These are phyloP conservation scores for Drosophila setifemur DNA, from an alignment of 1,140 invertebrate species.

Conservation along the genomic window DNA sequence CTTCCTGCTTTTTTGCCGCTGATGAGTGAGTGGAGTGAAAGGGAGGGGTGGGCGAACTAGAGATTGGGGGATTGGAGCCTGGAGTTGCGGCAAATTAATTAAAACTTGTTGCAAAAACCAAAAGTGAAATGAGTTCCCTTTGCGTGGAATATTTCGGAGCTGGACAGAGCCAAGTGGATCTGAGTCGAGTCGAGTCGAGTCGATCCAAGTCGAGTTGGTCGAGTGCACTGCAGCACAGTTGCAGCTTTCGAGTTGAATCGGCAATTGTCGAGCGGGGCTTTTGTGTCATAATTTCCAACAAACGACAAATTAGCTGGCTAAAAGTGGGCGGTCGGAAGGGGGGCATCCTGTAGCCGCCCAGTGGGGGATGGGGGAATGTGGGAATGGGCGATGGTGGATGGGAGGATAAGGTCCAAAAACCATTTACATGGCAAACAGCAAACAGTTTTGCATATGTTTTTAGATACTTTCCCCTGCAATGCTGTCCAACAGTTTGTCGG, in stretches of 20 bases:
- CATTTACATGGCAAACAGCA: conserved; percentile 74
- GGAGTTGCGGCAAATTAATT: conserved; percentile 76
- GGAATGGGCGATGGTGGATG: too few species aligned
- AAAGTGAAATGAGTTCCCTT: conserved; percentile 49
- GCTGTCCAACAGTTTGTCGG: conserved; percentile 76
- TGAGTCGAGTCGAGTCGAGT: conserved; percentile 17
- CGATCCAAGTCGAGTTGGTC: neutral
- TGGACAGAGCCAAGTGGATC: conserved; percentile 29
- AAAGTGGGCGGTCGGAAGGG: neutral
- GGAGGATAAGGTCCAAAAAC: conserved; percentile 36
- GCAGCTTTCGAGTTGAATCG: conserved; percentile 9
- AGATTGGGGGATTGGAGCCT: conserved; percentile 23
- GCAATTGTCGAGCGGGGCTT: conserved; percentile 56
- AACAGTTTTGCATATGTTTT: conserved; percentile 78
- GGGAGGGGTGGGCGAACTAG: conserved; percentile 6
- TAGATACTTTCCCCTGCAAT: conserved; percentile 44
- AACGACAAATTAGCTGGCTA: conserved; percentile 74
- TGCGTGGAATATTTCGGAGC: conserved; percentile 37
- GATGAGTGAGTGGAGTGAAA: conserved; percentile 46
- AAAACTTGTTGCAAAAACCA: conserved; percentile 74
- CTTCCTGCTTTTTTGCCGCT: conserved; percentile 18
- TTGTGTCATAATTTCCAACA: conserved; percentile 75
- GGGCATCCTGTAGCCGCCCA: neutral
- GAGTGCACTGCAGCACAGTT: neutral
- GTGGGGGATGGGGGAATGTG: conserved; percentile 7